Evolutionary conservation across 2,888 invertebrate species (phyloP), one percentile per base, ranked within the genome.

Genomic region (Malachius bipustulatus): DNA sequence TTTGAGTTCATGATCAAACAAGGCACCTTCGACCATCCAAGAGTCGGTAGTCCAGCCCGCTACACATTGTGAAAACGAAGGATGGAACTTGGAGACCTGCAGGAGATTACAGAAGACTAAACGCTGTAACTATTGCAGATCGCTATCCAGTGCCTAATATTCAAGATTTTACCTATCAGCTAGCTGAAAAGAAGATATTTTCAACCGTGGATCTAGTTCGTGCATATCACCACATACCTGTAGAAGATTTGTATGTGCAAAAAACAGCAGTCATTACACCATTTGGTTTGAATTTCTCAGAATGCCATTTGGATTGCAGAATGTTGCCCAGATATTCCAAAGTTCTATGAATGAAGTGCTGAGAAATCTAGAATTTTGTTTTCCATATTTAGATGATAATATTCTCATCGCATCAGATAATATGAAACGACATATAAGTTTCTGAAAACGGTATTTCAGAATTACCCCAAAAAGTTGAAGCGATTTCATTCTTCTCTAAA

Each of bases 101-200:
- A n/a, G n/a, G n/a, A n/a, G n/a, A n/a, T n/a, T n/a, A n/a, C n/a
- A n/a, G n/a, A n/a, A n/a, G n/a, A n/a, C n/a, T n/a, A n/a, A n/a
- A n/a, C n/a, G n/a, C n/a, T n/a, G n/a, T n/a, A n/a, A n/a, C n/a
- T n/a, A n/a, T n/a, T n/a, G n/a, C n/a, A n/a, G 44, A 60, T 56
- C 4, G 63, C 64, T 38, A 64, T 65, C 57, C 59, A 1, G 38
- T 55, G 3, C 46, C 52, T 4, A 50, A 55, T 36, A 48, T 60
- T 9, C 48, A 55, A 9, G 55, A 57, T 37, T n/a, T n/a, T n/a
- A n/a, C n/a, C n/a, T n/a, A n/a, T n/a, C n/a, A n/a, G n/a, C n/a
- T n/a, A n/a, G n/a, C 52, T n/a, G 51, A 49, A 3, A 48, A 47
- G 15, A 43, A 14, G 4, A 35, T 54, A 2, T 56, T 53, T 34